phyloP scores from a whole-genome alignment of 1,140 invertebrate species.

The Cherax destructor region DNA sequence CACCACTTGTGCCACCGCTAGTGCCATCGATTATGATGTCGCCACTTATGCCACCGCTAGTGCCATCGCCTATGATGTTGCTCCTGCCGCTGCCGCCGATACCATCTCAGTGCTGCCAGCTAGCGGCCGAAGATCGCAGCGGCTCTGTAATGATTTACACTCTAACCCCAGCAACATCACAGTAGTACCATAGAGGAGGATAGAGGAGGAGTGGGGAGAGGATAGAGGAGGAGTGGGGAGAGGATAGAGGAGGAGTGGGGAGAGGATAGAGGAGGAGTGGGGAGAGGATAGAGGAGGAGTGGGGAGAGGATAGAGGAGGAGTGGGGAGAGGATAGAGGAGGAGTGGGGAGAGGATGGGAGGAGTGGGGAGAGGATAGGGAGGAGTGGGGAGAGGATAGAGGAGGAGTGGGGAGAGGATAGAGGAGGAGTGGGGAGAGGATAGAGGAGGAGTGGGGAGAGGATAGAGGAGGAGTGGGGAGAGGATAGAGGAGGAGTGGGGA shows the following conservation, averaged over 20 bases:
- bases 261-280: neutral
- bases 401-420: no score
- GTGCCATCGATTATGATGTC: no score
- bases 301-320: no score
- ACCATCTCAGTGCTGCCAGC: conserved; percentile 38
- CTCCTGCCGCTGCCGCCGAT: neutral
- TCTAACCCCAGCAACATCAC: conserved; percentile 4
- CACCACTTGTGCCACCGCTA: no score
- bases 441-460: neutral
- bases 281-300: no score
- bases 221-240: neutral
- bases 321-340: neutral
- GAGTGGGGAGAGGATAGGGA: no score
- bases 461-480: neutral
- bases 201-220: neutral
- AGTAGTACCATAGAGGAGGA: neutral
- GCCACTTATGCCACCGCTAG: no score
- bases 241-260: neutral
- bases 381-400: no score
- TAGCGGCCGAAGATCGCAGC: conserved; percentile 40
- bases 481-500: no score
- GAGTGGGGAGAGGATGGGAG: conserved; percentile 14
- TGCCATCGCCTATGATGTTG: neutral
- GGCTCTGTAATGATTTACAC: conserved; percentile 44
- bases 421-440: conserved; percentile 10